phyloP scores from a whole-genome alignment of 2,888 invertebrate species.

The Ernsta delagoae region DNA sequence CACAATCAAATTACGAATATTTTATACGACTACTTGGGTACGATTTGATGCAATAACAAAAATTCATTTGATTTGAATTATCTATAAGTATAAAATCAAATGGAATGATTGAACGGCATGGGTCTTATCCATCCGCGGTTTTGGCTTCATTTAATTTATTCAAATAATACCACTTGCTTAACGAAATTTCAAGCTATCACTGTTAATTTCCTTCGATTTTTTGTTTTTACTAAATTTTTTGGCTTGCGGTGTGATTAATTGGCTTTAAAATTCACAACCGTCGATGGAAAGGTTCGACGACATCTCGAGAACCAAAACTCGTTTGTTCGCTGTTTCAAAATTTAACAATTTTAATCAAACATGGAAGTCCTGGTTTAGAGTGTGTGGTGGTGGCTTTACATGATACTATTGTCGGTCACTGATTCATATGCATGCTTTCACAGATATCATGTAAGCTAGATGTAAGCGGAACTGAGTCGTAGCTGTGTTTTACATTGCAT shows the following conservation, averaged over 20 bases:
- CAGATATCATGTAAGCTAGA: conserved; percentile 74
- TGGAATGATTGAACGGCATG: conserved; percentile 43
- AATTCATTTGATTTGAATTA: conserved; percentile 18
- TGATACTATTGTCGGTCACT: conserved; percentile 67
- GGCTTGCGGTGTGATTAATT: conserved; percentile 84
- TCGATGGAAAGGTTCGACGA: conserved; percentile 51
- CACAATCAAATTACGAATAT: too few species aligned
- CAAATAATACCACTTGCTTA: conserved; percentile 80
- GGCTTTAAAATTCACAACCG: conserved; percentile 65
- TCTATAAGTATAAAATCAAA: conserved; percentile 13
- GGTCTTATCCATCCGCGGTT: conserved; percentile 78
- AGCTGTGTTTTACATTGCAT: conserved; percentile 67
- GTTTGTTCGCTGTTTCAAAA: conserved; percentile 71
- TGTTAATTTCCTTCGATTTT: conserved; percentile 74
- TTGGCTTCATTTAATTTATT: conserved; percentile 80
- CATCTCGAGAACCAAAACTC: conserved; percentile 54
- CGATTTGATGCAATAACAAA: conserved; percentile 27
- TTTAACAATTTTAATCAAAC: conserved; percentile 74
- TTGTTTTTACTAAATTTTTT: conserved; percentile 75
- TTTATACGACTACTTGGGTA: background rate
- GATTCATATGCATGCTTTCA: conserved; percentile 82
- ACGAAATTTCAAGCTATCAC: conserved; percentile 79
- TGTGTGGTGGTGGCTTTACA: conserved; percentile 84
- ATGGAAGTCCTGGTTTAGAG: conserved; percentile 83
- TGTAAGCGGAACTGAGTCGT: conserved; percentile 65